Base-by-base conservation (phyloP, 1,140 invertebrate genomes). In the Drosophila pectinifera region DNA sequence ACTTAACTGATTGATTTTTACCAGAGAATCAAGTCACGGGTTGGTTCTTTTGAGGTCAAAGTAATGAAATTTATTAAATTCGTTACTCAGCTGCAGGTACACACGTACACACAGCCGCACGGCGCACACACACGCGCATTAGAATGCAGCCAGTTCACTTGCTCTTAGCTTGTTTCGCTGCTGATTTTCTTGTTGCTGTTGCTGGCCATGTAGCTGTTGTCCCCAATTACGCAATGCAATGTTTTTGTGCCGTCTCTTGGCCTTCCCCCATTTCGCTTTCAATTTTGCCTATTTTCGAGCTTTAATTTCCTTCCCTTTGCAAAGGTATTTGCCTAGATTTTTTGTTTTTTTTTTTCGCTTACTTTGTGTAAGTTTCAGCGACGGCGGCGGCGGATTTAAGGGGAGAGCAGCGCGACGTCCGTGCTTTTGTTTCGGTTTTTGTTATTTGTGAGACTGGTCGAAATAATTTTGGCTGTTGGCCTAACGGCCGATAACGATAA, bases 141-240 rank as follows among this genome's bases (percentile, higher is more conserved):
- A 58, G 16, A 73, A 76, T 85, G 82, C 82, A 85, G 53, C 42
- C 62, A 54, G 78, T 78, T 78, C 28, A 36, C 38, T 73, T 73
- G 24, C 38, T 62, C 63, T 62, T 63, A 42, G 73, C 58, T 56
- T 70, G 65, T 56, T 70, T 46, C 56, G 42, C 11, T 55, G 53
- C 78, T 36, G 46, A 38, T 69, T 46, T 65, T 74, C 51, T 76
- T 80, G 62, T 46, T 67, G 61, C 42, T 80, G 57, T 54, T 68
- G 61, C 48, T 63, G 49, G 49, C 49, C 48, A 34, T 51, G 48
- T 51, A 51, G 48, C 48, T 78, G 61, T 68, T 63, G 31, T 41
- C 38, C 54, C 63, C 70, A 67, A 89, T 86, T 86, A 86, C 72
- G 83, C 83, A 86, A 86, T 86, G 79, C 62, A 79, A 51, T 84